Conservation (phyloP, 2,113 vertebrate species). For the Lonchura striata region DNA sequence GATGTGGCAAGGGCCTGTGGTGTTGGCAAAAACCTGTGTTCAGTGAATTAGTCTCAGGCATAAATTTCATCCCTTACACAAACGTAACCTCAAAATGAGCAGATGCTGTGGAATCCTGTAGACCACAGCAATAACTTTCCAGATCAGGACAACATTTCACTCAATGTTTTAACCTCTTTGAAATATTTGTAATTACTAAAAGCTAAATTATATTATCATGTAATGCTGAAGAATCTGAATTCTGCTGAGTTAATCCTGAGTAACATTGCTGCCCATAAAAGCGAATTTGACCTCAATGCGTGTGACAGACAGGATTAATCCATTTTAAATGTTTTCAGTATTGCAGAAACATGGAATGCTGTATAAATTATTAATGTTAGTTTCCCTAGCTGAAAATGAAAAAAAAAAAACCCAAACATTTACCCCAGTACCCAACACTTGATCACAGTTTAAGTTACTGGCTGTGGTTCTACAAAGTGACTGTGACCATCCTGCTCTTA, state of each 20-base stretch:
- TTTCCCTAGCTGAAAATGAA: not conserved
- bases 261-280: not conserved
- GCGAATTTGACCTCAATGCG: not conserved
- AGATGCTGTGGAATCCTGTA: not conserved
- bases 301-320: not conserved
- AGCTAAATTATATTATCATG: not conserved
- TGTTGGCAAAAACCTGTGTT: not conserved
- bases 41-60: not conserved
- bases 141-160: not conserved
- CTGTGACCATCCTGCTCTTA: not conserved
- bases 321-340: not conserved
- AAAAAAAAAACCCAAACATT: not conserved
- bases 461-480: not conserved
- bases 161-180: not conserved
- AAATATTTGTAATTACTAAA: not conserved
- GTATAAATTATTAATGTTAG: not conserved
- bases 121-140: not conserved
- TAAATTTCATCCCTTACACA: not conserved
- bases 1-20: not conserved
- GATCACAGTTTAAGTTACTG: not conserved
- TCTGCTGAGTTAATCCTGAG: not conserved
- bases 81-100: not conserved
- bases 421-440: not conserved
- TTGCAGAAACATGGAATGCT: not conserved
- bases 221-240: not conserved